Evolutionary conservation across 2,888 invertebrate species (phyloP).

Genomic region (Philopedon plagiatum): DNA sequence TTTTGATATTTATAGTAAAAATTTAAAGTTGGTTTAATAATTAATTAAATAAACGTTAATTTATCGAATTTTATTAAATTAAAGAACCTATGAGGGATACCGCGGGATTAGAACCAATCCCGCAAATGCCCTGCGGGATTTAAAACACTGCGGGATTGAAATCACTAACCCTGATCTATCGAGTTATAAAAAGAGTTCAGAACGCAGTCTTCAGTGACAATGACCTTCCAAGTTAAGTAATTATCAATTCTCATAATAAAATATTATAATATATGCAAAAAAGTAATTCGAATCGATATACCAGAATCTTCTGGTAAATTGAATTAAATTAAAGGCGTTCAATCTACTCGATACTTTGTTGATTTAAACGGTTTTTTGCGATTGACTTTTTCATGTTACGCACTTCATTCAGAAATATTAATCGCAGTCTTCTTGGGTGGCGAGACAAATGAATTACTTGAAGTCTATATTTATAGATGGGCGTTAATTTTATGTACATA

Average conservation of each 20-base stretch:
- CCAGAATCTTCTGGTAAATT: neutral
- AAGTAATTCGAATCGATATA: conserved; percentile 14
- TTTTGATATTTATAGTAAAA: no score
- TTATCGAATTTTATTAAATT: no score
- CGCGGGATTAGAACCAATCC: no score
- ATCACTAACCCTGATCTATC: no score
- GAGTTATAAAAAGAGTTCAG: no score
- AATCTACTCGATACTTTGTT: neutral
- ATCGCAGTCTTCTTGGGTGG: conserved; percentile 9
- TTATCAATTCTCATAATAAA: neutral
- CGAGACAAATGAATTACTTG: neutral
- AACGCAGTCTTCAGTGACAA: neutral
- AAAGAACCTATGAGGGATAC: no score
- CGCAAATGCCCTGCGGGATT: no score
- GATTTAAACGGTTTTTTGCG: conserved; percentile 13
- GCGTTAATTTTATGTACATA: no score
- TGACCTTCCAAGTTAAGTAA: conserved; percentile 13
- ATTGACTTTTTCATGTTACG: neutral
- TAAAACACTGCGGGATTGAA: no score
- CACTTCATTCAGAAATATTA: conserved; percentile 18
- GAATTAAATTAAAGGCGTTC: neutral
- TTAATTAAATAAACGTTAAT: no score
- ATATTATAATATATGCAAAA: conserved; percentile 7
- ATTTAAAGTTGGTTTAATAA: no score
- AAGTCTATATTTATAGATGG: no score